These are phyloP conservation scores for Rhagologus leucostigma DNA, from an alignment of 2,113 vertebrate genomes.

Conservation along the genomic window DNA sequence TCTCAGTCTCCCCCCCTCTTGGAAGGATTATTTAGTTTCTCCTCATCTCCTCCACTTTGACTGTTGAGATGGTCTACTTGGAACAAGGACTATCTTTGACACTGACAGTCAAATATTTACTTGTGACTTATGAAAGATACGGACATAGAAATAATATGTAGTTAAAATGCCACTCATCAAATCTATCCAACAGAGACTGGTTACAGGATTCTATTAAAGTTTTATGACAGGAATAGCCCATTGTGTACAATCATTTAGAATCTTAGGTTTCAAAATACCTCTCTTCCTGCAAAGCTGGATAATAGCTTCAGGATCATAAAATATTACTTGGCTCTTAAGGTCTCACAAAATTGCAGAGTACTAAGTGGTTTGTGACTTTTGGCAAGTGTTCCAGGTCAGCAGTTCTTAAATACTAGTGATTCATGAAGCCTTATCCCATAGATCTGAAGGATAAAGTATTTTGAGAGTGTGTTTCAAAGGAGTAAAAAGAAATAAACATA, in stretches of 20 bases:
- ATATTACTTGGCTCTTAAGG: background rate
- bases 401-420: background rate
- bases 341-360: background rate
- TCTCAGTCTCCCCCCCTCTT: background rate
- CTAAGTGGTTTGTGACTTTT: background rate
- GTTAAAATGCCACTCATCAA: background rate
- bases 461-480: background rate
- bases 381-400: background rate
- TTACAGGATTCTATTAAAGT: background rate
- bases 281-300: background rate
- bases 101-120: background rate
- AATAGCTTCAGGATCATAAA: background rate
- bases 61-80: background rate
- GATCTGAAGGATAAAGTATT: background rate
- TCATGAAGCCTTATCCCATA: background rate
- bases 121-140: background rate
- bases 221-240: background rate
- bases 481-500: background rate
- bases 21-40: background rate
- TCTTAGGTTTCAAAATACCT: background rate
- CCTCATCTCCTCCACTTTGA: background rate
- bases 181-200: background rate
- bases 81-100: background rate
- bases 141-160: background rate
- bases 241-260: background rate